These are phyloP conservation scores for Torymus auratus DNA, from an alignment of 2,888 invertebrate species.

Conservation along the genomic window DNA sequence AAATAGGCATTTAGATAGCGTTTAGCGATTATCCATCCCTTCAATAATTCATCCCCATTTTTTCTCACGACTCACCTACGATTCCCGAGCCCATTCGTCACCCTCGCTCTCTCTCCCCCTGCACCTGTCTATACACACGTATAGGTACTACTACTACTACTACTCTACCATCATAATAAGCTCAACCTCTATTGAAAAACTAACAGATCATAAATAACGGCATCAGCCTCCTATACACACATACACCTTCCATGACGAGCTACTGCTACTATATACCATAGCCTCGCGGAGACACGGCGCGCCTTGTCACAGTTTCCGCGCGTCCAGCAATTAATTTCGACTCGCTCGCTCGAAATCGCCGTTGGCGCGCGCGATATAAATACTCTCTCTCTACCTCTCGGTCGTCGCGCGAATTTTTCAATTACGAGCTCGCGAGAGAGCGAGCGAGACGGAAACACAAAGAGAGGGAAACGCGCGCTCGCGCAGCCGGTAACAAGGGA, in stretches of 20 bases:
- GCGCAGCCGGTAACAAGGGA: constrained; percentile 28
- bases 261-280: too few relatives aligned
- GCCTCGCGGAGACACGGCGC: not conserved
- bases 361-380: constrained; percentile 44
- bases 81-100: too few relatives aligned
- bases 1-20: too few relatives aligned
- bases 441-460: not conserved
- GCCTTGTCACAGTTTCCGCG: constrained; percentile 46
- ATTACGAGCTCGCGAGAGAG: constrained; percentile 60
- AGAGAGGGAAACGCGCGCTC: not conserved
- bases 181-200: constrained; percentile 38
- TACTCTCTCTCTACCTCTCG: constrained; percentile 28
- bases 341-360: constrained; percentile 36
- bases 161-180: constrained; percentile 1
- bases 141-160: too few relatives aligned
- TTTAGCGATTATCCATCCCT: too few relatives aligned
- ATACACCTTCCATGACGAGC: too few relatives aligned
- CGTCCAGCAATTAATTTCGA: constrained; percentile 55
- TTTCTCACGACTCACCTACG: too few relatives aligned
- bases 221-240: not conserved
- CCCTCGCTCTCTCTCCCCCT: constrained; percentile 23
- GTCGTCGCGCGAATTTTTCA: constrained; percentile 63
- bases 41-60: too few relatives aligned
- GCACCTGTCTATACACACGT: constrained; percentile 2
- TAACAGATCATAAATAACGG: constrained; percentile 41